phyloP scores from a whole-genome alignment of 2,113 vertebrate genomes.

The Sardina pilchardus region DNA sequence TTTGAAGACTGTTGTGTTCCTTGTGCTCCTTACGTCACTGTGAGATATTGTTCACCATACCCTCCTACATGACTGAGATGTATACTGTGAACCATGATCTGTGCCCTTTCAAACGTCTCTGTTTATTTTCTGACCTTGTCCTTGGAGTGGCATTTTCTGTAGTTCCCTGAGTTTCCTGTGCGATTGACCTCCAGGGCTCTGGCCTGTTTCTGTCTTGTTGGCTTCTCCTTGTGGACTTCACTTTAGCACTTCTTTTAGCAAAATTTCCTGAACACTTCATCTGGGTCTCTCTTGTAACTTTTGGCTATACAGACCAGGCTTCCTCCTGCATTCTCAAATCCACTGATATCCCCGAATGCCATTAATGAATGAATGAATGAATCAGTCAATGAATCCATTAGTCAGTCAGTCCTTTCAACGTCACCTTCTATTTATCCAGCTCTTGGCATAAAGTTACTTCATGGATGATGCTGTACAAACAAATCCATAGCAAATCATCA shows the following conservation, averaged over 20 bases:
- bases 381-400: neutral
- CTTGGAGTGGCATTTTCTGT: neutral
- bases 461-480: neutral
- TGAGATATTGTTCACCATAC: neutral
- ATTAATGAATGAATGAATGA: too few relatives aligned
- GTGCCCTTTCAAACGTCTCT: neutral
- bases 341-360: neutral
- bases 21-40: neutral
- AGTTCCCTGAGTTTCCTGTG: neutral
- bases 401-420: neutral
- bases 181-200: neutral
- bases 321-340: neutral
- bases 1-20: neutral
- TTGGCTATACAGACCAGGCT: too few relatives aligned
- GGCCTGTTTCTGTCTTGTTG: neutral
- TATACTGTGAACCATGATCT: neutral
- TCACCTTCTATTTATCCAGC: neutral
- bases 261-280: neutral
- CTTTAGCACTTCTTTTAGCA: neutral
- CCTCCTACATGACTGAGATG: neutral
- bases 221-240: neutral
- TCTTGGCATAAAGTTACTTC: neutral
- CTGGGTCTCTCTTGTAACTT: neutral
- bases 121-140: neutral
- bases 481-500: neutral